These are phyloP conservation scores for Peromyscus polionotus DNA, from an alignment of 2,113 vertebrate genomes.

Conservation along the genomic window DNA sequence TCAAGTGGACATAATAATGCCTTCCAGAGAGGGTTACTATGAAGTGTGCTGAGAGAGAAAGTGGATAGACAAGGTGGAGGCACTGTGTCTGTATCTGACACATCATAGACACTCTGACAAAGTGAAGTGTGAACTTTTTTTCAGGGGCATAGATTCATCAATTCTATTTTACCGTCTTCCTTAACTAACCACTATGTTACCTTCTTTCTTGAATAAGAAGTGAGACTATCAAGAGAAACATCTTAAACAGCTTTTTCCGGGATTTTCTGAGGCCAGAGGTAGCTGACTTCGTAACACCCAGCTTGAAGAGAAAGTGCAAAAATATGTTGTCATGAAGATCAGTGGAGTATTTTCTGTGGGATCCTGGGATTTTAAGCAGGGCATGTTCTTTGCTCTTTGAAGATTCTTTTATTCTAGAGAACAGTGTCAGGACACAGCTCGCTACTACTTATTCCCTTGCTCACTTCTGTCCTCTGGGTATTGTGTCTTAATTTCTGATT, in stretches of 20 bases:
- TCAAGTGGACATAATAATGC: neutral
- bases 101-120: neutral
- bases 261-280: neutral
- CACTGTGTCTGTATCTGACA: neutral
- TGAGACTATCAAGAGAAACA: neutral
- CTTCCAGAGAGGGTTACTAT: neutral
- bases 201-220: neutral
- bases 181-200: neutral
- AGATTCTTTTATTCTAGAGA: neutral
- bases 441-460: neutral
- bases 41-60: neutral
- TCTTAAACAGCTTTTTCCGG: neutral
- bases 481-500: neutral
- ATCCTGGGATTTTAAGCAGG: neutral
- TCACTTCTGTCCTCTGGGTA: neutral
- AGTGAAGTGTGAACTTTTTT: neutral
- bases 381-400: neutral
- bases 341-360: neutral
- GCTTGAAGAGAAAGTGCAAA: neutral
- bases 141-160: neutral
- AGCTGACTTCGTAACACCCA: neutral
- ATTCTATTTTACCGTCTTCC: neutral
- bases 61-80: neutral
- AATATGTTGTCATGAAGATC: neutral
- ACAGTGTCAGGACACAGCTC: neutral